Evolutionary conservation across 2,113 vertebrate species (phyloP).

Genomic region (Redunca redunca): DNA sequence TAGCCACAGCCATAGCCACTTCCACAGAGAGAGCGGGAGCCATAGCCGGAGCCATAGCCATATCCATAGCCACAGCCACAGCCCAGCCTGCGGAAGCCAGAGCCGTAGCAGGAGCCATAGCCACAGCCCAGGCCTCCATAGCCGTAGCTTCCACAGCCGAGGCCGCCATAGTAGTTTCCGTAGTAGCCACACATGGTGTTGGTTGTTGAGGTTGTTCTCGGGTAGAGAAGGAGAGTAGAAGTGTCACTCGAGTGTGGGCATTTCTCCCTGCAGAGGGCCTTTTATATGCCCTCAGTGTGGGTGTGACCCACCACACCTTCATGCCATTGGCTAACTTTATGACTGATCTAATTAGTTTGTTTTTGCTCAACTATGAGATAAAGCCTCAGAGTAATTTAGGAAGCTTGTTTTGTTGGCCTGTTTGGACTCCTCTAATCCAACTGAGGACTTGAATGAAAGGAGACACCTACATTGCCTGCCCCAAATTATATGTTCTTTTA

Average conservation of each 20-base stretch:
- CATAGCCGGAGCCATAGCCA: background rate
- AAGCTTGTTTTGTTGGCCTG: background rate
- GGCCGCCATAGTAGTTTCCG: background rate
- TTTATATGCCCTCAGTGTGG: background rate
- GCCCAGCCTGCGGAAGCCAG: background rate
- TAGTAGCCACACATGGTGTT: conserved; percentile 44
- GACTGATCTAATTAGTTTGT: background rate
- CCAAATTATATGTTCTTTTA: background rate
- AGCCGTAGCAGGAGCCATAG: background rate
- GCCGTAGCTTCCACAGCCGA: background rate
- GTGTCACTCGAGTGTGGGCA: background rate
- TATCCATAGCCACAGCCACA: conserved; percentile 16
- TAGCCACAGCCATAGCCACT: background rate
- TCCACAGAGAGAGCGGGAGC: background rate
- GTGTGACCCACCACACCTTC: background rate
- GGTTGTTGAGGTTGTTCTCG: background rate
- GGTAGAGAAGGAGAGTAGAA: background rate
- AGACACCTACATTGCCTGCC: accelerated
- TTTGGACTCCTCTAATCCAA: background rate
- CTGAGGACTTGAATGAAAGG: background rate
- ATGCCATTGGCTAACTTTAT: background rate
- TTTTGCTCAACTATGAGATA: background rate
- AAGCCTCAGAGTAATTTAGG: background rate
- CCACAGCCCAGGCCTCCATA: background rate
- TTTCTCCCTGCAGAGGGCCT: background rate